phyloP scores from a whole-genome alignment of 2,888 invertebrate species.

The Drosophila macrospina region DNA sequence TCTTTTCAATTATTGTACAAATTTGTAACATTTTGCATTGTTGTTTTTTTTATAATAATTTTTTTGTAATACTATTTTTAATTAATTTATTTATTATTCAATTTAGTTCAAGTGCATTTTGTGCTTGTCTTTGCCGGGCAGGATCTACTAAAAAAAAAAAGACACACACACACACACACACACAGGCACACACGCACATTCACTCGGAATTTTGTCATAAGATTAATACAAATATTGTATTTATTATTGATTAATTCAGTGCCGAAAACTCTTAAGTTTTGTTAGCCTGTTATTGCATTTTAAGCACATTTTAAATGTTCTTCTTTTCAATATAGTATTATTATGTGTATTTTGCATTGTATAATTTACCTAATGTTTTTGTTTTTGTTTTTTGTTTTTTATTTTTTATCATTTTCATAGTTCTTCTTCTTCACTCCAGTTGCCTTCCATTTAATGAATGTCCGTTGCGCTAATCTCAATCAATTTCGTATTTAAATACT shows the following conservation, averaged over 20 bases:
- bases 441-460: conserved; percentile 72
- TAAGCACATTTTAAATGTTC: conserved; percentile 54
- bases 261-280: conserved; percentile 37
- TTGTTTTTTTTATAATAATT: conserved; percentile 4
- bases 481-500: conserved; percentile 59
- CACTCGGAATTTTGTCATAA: conserved; percentile 32
- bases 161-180: conserved; percentile 5
- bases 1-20: conserved; percentile 63
- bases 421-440: conserved; percentile 12
- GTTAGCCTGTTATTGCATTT: conserved; percentile 35
- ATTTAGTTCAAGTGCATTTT: conserved; percentile 50
- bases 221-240: conserved; percentile 50
- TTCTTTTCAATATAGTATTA: conserved; percentile 11
- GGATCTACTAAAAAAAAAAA: conserved; percentile 43
- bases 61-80: conserved; percentile 11
- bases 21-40: conserved; percentile 58
- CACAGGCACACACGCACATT: conserved; percentile 1
- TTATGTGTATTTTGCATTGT: conserved; percentile 53
- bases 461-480: conserved; percentile 78
- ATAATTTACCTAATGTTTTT: conserved; percentile 67
- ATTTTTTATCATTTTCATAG: conserved; percentile 31
- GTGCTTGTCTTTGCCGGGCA: conserved; percentile 45
- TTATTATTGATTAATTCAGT: conserved; percentile 15
- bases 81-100: conserved; percentile 25
- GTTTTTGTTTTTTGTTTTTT: no score